These are phyloP conservation scores for Telmatochromis brachygnathus DNA, from an alignment of 2,113 vertebrate genomes.

Conservation along the genomic window DNA sequence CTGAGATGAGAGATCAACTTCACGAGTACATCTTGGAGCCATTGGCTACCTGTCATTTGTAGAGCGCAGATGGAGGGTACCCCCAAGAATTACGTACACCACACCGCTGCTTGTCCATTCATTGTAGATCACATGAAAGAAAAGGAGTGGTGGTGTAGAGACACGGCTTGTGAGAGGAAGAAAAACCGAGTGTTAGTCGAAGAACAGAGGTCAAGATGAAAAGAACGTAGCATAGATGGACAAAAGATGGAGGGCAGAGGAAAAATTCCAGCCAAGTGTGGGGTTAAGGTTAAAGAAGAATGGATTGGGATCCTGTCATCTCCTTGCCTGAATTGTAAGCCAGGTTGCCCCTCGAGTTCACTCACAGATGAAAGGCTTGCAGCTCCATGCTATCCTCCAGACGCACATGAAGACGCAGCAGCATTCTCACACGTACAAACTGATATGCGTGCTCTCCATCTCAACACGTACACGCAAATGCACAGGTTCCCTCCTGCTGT, in stretches of 20 bases:
- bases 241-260: background rate
- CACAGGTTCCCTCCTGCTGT: background rate
- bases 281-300: background rate
- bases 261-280: background rate
- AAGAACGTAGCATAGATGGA: conserved; percentile 11
- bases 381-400: conserved; percentile 4
- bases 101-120: background rate
- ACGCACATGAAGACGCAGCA: background rate
- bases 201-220: conserved; percentile 29
- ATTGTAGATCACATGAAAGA: conserved; percentile 36
- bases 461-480: background rate
- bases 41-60: conserved; percentile 42
- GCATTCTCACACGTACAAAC: conserved; percentile 32
- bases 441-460: background rate
- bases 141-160: background rate
- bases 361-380: conserved; percentile 44
- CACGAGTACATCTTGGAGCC: conserved; percentile 58
- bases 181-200: background rate
- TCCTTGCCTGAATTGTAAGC: conserved; percentile 16
- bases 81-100: background rate
- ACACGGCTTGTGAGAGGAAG: background rate
- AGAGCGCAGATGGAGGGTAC: conserved; percentile 20
- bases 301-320: conserved; percentile 20
- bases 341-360: conserved; percentile 18
- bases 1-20: conserved; percentile 25